phyloP scores from a whole-genome alignment of 1,140 invertebrate genomes.

The Propsilocerus akamusi region DNA sequence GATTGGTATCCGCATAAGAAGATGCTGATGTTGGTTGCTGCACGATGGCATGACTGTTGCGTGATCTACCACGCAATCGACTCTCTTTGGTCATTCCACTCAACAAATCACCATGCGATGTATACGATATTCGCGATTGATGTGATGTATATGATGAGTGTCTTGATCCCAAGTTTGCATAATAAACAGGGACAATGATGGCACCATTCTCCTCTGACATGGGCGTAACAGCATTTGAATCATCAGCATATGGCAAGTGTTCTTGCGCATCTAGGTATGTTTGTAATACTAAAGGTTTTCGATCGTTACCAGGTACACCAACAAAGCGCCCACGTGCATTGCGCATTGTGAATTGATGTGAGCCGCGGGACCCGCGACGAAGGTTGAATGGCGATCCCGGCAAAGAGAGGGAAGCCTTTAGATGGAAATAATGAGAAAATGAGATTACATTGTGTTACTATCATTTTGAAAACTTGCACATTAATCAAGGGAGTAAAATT shows the following conservation, averaged over 20 bases:
- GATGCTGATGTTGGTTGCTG: slow-evolving; percentile 32
- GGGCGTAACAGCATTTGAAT: slow-evolving; percentile 92
- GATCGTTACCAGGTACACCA: slow-evolving; percentile 53
- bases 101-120: slow-evolving; percentile 76
- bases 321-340: slow-evolving; percentile 47
- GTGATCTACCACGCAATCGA: slow-evolving; percentile 52
- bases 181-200: slow-evolving; percentile 79
- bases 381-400: slow-evolving; percentile 91
- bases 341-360: slow-evolving; percentile 68
- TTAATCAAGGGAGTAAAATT: too few species aligned
- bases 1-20: slow-evolving; percentile 38
- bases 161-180: slow-evolving; percentile 62
- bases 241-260: slow-evolving; percentile 92
- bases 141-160: slow-evolving; percentile 91
- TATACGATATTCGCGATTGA: slow-evolving; percentile 78
- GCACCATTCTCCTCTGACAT: slow-evolving; percentile 95
- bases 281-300: slow-evolving; percentile 83
- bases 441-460: too few species aligned
- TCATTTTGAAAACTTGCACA: too few species aligned
- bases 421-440: slow-evolving; percentile 9
- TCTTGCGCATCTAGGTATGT: slow-evolving; percentile 91
- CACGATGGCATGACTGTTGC: slow-evolving; percentile 25
- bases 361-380: slow-evolving; percentile 69
- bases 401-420: slow-evolving; percentile 86
- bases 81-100: slow-evolving; percentile 71